Conservation (phyloP, 2,113 vertebrate species). For the Leptobrachium leishanense region DNA sequence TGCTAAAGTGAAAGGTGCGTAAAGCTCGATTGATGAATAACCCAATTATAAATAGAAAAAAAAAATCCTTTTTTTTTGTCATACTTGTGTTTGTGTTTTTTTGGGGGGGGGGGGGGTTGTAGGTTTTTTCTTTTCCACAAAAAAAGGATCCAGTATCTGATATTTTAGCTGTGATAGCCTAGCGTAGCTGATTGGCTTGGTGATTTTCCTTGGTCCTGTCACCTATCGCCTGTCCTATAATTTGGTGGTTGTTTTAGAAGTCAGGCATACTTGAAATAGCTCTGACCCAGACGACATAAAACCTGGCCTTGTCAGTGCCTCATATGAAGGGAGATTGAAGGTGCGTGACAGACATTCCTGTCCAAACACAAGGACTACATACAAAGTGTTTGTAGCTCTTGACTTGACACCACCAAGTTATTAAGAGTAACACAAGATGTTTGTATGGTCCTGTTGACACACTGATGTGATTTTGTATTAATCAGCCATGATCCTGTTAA, state of each 20-base stretch:
- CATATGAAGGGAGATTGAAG: background rate
- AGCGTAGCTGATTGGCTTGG: background rate
- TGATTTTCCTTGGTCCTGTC: background rate
- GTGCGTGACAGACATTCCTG: constrained; percentile 10
- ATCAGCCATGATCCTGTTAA: background rate
- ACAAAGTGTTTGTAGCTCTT: background rate
- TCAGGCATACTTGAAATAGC: background rate
- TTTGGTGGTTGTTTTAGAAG: background rate
- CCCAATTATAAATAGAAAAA: no score
- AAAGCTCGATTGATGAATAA: background rate
- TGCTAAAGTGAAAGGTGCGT: constrained; percentile 94
- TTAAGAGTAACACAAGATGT: constrained; percentile 9
- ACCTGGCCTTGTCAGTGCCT: background rate
- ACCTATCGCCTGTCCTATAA: background rate
- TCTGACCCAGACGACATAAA: background rate
- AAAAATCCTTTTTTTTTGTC: no score
- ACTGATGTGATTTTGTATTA: background rate
- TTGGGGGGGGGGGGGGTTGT: no score
- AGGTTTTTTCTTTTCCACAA: no score
- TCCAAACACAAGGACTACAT: background rate
- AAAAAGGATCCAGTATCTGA: no score
- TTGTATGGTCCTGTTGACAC: constrained; percentile 60
- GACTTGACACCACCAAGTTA: constrained; percentile 15
- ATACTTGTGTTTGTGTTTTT: no score
- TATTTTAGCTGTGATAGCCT: no score